Evolutionary conservation across 2,113 vertebrate genomes (phyloP).

Genomic region (Vanacampus margaritifer): DNA sequence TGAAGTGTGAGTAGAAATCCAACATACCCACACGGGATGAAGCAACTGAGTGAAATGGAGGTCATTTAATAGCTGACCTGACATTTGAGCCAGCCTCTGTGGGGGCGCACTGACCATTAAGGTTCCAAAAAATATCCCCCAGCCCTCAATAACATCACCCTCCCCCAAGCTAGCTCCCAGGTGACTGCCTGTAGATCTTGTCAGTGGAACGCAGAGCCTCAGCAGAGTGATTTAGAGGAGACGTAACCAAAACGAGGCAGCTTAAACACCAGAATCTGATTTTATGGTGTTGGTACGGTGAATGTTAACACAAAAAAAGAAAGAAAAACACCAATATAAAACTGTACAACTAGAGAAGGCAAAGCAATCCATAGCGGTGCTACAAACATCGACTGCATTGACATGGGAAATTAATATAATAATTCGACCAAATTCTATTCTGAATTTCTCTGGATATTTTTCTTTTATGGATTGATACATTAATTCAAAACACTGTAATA

Average conservation of each 20-base stretch:
- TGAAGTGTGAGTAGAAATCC: conserved; percentile 1
- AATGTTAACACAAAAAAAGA: background rate
- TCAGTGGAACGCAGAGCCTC: conserved; percentile 3
- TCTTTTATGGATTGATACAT: no score
- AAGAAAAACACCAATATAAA: background rate
- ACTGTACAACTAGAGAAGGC: background rate
- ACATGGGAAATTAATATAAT: no score
- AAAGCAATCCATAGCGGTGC: background rate
- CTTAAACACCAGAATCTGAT: background rate
- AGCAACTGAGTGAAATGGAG: conserved; percentile 44
- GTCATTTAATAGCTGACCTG: conserved; percentile 68
- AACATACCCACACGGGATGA: conserved; percentile 18
- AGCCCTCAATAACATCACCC: conserved; percentile 30
- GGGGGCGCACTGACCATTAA: conserved; percentile 64
- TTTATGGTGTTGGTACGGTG: background rate
- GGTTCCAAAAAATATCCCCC: conserved; percentile 40
- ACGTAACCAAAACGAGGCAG: background rate
- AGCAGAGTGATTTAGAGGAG: conserved; percentile 1
- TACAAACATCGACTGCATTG: no score
- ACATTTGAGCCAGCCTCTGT: conserved; percentile 70
- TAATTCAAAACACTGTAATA: no score
- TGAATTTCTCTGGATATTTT: no score
- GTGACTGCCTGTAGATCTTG: conserved; percentile 6
- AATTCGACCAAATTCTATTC: no score
- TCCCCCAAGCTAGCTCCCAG: background rate